Percentiles rank a stretch among this genome's conserved stretches.
Evolutionary conservation across 2,888 invertebrate species (phyloP).

Genomic region (Proisotoma minuta): DNA sequence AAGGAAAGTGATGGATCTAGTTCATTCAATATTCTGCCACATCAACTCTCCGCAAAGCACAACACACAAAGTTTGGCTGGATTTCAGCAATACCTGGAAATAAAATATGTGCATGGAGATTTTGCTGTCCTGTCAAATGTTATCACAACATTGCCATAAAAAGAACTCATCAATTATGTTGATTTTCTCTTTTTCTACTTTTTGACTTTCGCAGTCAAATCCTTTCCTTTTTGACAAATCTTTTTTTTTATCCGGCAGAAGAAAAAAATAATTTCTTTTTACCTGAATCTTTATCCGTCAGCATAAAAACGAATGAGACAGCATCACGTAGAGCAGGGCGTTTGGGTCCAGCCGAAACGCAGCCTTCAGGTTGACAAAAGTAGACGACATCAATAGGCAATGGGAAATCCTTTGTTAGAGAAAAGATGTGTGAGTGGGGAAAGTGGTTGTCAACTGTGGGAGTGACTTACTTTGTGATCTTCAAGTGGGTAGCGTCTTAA

Average conservation of each 20-base stretch:
- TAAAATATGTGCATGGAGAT: too few species aligned
- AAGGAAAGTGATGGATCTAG: too few species aligned
- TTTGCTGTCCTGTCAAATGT: too few species aligned
- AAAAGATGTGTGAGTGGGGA: slow-evolving; percentile 1
- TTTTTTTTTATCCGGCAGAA: neutral
- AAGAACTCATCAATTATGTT: too few species aligned
- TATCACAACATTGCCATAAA: too few species aligned
- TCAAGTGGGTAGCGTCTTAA: slow-evolving; percentile 90
- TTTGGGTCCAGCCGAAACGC: slow-evolving; percentile 69
- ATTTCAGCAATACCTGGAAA: too few species aligned
- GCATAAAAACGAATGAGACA: slow-evolving; percentile 93
- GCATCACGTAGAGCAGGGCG: slow-evolving; percentile 80
- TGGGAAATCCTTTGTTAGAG: slow-evolving; percentile 80
- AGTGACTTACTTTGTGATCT: slow-evolving; percentile 68
- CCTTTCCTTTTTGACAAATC: too few species aligned
- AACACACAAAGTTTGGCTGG: too few species aligned
- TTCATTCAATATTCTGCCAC: too few species aligned
- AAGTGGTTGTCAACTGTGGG: neutral
- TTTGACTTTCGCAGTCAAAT: too few species aligned
- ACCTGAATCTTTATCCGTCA: slow-evolving; percentile 98
- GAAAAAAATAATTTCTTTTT: slow-evolving; percentile 32
- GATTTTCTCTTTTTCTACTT: slow-evolving; percentile 1
- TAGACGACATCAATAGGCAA: slow-evolving; percentile 97
- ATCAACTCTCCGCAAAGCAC: too few species aligned
- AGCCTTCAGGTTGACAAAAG: slow-evolving; percentile 99